These are phyloP conservation scores for Oriolus oriolus DNA, from an alignment of 2,113 vertebrate species.

Conservation along the genomic window DNA sequence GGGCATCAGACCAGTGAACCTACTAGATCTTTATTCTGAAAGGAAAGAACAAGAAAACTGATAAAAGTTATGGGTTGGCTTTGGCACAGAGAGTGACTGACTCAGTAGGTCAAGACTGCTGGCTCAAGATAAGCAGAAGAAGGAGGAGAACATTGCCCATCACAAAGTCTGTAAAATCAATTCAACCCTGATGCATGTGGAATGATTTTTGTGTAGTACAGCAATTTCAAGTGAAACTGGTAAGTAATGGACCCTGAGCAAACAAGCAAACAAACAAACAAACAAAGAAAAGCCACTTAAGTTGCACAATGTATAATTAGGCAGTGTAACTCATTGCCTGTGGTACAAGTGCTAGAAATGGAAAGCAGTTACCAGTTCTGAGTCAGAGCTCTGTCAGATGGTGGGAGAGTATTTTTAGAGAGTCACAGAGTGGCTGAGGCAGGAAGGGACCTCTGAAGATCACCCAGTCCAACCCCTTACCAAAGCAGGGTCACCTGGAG, in stretches of 20 bases:
- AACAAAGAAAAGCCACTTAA: not conserved
- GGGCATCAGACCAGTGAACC: not conserved
- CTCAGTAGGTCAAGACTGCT: not conserved
- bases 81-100: not conserved
- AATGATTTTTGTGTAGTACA: not conserved
- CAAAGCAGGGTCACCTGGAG: not conserved
- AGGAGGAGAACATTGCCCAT: not conserved
- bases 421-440: not conserved
- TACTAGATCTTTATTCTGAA: not conserved
- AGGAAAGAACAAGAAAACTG: not conserved
- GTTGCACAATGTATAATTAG: not conserved
- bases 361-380: not conserved
- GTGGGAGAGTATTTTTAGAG: not conserved
- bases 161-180: not conserved
- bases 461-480: not conserved
- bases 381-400: not conserved
- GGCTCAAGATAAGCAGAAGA: not conserved
- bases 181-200: accelerated
- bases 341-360: not conserved
- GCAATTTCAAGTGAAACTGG: not conserved
- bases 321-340: not conserved
- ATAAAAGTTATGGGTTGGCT: not conserved
- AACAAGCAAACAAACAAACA: not conserved
- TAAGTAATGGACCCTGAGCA: not conserved
- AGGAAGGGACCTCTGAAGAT: not conserved